A percentile compares a stretch with the other conserved stretches of the same genome.
phyloP scores from a whole-genome alignment of 2,888 invertebrate species.

The Eupeodes latifasciatus region DNA sequence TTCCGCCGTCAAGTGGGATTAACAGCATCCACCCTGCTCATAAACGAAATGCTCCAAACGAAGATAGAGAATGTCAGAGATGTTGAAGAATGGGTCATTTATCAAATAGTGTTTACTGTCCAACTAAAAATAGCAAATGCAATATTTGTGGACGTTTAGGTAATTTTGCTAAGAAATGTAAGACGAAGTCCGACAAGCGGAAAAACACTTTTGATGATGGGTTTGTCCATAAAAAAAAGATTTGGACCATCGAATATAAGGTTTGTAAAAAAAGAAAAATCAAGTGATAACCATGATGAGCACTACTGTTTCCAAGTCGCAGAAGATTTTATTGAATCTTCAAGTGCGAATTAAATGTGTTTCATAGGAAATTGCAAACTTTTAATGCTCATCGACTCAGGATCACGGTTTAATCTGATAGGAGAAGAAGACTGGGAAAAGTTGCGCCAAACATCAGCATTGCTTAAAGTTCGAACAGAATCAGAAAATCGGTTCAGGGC shows the following conservation, averaged over 20 bases:
- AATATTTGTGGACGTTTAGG: not conserved
- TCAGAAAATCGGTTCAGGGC: not conserved
- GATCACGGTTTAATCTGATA: too few species aligned
- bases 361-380: constrained; percentile 16
- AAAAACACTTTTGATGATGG: constrained; percentile 8
- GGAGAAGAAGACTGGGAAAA: constrained; percentile 46
- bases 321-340: too few species aligned
- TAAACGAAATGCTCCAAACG: constrained; percentile 19
- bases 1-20: constrained; percentile 24
- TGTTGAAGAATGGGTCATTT: constrained; percentile 36
- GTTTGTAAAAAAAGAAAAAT: too few species aligned
- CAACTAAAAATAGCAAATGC: constrained; percentile 32
- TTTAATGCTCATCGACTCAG: constrained; percentile 53
- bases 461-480: too few species aligned
- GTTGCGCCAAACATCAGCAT: constrained; percentile 16
- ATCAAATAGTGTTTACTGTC: constrained; percentile 17
- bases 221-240: not conserved
- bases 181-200: constrained; percentile 28
- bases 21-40: constrained; percentile 17
- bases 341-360: not conserved
- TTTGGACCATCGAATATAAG: too few species aligned
- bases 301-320: too few species aligned
- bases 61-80: constrained; percentile 35
- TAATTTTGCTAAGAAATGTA: constrained; percentile 40
- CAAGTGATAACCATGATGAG: too few species aligned